Percentiles rank a stretch among this genome's conserved stretches.
Evolutionary conservation across 2,113 vertebrate species (phyloP).

Genomic region (Anseranas semipalmata): DNA sequence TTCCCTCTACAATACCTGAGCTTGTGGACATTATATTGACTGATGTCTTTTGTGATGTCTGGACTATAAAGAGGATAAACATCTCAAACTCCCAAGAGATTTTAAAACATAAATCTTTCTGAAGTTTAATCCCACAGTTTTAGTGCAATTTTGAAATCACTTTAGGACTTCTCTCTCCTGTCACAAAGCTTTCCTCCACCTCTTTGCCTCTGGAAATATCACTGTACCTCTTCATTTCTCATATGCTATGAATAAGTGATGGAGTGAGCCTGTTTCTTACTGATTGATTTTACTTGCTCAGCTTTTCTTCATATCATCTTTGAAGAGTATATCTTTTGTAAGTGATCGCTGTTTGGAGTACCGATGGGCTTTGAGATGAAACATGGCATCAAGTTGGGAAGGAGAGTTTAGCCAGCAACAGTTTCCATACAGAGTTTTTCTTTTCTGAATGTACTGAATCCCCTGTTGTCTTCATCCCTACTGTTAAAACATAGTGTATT

Average conservation of each 20-base stretch:
- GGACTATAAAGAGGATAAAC: constrained; percentile 57
- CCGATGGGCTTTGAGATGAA: not conserved
- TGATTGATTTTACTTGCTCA: constrained; percentile 28
- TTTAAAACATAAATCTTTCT: constrained; percentile 62
- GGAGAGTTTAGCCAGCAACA: not conserved
- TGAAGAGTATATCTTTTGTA: not conserved
- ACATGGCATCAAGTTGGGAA: not conserved
- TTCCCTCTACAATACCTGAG: constrained; percentile 52
- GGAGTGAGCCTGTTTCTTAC: not conserved
- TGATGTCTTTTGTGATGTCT: constrained; percentile 54
- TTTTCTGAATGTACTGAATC: not conserved
- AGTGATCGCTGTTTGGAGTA: not conserved
- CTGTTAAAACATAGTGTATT: not conserved
- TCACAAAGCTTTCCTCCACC: constrained; percentile 33
- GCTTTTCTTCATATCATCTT: constrained; percentile 14
- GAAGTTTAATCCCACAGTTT: constrained; percentile 57
- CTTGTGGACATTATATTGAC: constrained; percentile 37
- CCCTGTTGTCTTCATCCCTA: not conserved
- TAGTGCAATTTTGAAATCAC: constrained; percentile 56
- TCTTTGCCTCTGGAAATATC: constrained; percentile 38
- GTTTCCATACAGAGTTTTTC: not conserved
- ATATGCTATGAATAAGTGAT: constrained; percentile 32
- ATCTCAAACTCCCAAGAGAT: constrained; percentile 38
- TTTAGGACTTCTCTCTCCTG: constrained; percentile 46
- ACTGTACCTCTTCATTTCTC: constrained; percentile 16